A percentile compares a stretch with the other conserved stretches of the same genome.
Evolutionary conservation across 1,140 invertebrate genomes (phyloP).

Genomic region (Euschistus heros): DNA sequence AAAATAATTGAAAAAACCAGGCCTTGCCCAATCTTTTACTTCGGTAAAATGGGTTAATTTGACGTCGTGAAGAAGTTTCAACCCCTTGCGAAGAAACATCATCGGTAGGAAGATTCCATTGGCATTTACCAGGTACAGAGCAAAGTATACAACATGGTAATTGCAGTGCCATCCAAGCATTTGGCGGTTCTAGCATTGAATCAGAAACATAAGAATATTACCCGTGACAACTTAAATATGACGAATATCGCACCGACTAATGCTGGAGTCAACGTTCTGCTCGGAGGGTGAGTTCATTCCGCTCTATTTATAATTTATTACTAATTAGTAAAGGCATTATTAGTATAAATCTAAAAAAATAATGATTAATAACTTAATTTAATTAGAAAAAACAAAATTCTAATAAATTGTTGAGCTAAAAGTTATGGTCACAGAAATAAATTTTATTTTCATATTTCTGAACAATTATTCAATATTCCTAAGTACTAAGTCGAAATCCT

Average conservation of each 20-base stretch:
- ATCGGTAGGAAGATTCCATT: neutral
- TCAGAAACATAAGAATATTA: conserved; percentile 5
- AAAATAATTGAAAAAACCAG: neutral
- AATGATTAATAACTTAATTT: too few relatives aligned
- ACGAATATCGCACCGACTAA: conserved; percentile 19
- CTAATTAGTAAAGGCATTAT: too few relatives aligned
- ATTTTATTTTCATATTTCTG: too few relatives aligned
- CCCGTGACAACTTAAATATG: conserved; percentile 18
- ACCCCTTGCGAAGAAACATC: neutral
- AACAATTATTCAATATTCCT: too few relatives aligned
- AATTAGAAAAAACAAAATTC: too few relatives aligned
- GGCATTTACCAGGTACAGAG: neutral
- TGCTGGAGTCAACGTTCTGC: conserved; percentile 22
- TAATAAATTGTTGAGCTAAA: too few relatives aligned
- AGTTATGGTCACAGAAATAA: too few relatives aligned
- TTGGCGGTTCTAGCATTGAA: conserved; percentile 2
- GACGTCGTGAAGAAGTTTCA: neutral
- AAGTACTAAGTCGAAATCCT: too few relatives aligned
- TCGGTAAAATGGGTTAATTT: neutral
- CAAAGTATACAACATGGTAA: conserved; percentile 1
- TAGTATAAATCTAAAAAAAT: too few relatives aligned
- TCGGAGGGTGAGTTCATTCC: conserved; percentile 19
- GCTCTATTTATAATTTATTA: too few relatives aligned
- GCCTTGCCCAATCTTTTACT: neutral
- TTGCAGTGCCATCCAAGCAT: conserved; percentile 13